Conservation (phyloP, 2,113 vertebrate species). For the Hypomesus transpacificus region DNA sequence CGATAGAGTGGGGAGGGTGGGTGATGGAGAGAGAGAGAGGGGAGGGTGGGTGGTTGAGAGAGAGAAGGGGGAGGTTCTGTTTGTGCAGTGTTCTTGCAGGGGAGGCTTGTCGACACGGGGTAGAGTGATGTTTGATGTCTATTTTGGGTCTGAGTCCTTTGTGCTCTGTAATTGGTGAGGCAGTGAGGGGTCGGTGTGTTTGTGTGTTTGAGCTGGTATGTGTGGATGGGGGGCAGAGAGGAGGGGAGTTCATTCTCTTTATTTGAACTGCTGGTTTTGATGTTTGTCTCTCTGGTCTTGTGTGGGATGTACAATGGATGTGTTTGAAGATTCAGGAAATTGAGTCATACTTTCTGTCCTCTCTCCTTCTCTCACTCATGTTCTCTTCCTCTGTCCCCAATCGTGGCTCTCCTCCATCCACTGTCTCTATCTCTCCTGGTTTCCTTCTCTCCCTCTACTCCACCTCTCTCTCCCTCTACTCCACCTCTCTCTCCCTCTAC, state of each 20-base stretch:
- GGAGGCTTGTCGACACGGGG: conserved; percentile 3
- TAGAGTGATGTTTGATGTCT: conserved; percentile 23
- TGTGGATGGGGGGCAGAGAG: not conserved
- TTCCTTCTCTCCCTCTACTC: conserved; percentile 33
- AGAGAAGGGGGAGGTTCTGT: not conserved
- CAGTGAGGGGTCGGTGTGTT: conserved; percentile 15
- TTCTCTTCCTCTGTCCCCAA: not conserved
- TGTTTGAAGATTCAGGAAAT: conserved; percentile 18
- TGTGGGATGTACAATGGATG: conserved; percentile 38
- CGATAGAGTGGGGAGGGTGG: not conserved
- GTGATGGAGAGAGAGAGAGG: not conserved
- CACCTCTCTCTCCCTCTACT: not conserved
- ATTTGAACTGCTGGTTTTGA: conserved; percentile 32
- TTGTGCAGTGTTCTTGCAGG: not conserved
- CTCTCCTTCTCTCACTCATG: conserved; percentile 3
- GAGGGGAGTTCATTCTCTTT: not conserved
- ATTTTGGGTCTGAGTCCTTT: not conserved
- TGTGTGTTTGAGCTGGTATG: conserved; percentile 3
- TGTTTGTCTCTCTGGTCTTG: conserved; percentile 29
- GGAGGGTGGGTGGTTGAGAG: not conserved
- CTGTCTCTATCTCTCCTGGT: conserved; percentile 33
- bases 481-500: not conserved
- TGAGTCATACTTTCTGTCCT: conserved; percentile 33
- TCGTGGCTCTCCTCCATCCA: not conserved
- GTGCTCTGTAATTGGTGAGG: conserved; percentile 13